These are phyloP conservation scores for Xylota sylvarum DNA, from an alignment of 2,888 invertebrate genomes.

Conservation along the genomic window DNA sequence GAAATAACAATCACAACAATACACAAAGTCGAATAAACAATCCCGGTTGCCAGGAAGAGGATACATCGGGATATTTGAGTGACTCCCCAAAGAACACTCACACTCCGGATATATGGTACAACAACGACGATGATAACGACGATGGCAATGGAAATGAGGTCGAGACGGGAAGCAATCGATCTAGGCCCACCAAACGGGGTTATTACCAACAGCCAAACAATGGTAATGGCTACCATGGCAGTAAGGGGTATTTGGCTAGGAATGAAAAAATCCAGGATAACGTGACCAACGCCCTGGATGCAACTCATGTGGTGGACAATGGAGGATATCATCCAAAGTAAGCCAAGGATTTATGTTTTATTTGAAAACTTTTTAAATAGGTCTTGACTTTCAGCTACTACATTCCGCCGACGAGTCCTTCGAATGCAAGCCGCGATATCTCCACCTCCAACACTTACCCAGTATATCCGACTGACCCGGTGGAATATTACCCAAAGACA, in stretches of 20 bases:
- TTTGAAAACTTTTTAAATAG: neutral
- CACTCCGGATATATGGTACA: constrained; percentile 85
- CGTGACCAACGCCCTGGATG: constrained; percentile 55
- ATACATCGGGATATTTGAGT: constrained; percentile 94
- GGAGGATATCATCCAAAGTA: constrained; percentile 64
- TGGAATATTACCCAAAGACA: constrained; percentile 82
- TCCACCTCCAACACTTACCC: constrained; percentile 84
- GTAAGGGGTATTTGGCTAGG: constrained; percentile 55
- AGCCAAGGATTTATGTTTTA: neutral
- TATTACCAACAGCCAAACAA: constrained; percentile 72
- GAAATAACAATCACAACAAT: constrained; percentile 80
- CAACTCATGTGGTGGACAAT: constrained; percentile 49
- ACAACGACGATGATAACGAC: constrained; percentile 79
- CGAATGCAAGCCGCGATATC: constrained; percentile 83
- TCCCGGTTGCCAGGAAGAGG: constrained; percentile 87
- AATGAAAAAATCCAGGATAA: constrained; percentile 50
- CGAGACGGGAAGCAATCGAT: constrained; percentile 80
- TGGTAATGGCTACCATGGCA: constrained; percentile 75
- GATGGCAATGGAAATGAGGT: constrained; percentile 78
- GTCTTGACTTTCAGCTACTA: constrained; percentile 79
- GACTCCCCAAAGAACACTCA: constrained; percentile 88
- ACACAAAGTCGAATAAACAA: constrained; percentile 81
- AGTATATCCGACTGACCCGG: constrained; percentile 81
- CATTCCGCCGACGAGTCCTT: constrained; percentile 80
- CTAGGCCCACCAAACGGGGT: constrained; percentile 63